Conservation (phyloP, 2,113 vertebrate species). For the Motacilla tschutschensis region DNA sequence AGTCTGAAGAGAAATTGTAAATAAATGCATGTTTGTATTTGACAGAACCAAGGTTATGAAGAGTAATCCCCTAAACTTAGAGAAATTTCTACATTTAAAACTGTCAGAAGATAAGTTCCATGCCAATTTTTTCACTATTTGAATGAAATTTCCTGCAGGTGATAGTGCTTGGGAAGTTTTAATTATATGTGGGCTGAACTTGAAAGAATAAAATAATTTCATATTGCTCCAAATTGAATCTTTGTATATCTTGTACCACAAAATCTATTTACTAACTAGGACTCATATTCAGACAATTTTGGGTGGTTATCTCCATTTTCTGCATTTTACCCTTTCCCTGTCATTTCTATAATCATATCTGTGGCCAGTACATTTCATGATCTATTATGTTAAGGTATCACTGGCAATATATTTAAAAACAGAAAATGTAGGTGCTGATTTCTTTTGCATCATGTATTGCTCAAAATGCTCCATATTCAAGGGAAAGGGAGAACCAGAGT, state of each 20-base stretch:
- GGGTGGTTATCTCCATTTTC: not conserved
- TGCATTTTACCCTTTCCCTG: not conserved
- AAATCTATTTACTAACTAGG: not conserved
- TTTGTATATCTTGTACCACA: not conserved
- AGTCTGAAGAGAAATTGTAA: not conserved
- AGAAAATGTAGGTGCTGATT: not conserved
- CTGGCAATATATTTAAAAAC: not conserved
- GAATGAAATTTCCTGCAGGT: not conserved
- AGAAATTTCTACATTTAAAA: not conserved
- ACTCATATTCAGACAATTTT: not conserved
- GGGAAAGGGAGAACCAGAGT: not conserved
- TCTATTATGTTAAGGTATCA: not conserved
- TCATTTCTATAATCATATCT: not conserved
- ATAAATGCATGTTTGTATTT: not conserved
- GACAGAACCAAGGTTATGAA: not conserved
- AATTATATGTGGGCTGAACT: not conserved
- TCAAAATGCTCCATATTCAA: not conserved
- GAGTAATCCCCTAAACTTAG: not conserved
- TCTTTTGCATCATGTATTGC: not conserved
- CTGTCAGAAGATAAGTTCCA: not conserved
- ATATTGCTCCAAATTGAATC: not conserved
- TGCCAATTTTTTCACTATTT: not conserved
- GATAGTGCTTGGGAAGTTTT: not conserved
- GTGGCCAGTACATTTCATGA: not conserved
- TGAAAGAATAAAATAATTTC: not conserved